A percentile compares a stretch with the other conserved stretches of the same genome.
Conservation (phyloP, 2,113 vertebrate genomes). For the Nesoenas mayeri region DNA sequence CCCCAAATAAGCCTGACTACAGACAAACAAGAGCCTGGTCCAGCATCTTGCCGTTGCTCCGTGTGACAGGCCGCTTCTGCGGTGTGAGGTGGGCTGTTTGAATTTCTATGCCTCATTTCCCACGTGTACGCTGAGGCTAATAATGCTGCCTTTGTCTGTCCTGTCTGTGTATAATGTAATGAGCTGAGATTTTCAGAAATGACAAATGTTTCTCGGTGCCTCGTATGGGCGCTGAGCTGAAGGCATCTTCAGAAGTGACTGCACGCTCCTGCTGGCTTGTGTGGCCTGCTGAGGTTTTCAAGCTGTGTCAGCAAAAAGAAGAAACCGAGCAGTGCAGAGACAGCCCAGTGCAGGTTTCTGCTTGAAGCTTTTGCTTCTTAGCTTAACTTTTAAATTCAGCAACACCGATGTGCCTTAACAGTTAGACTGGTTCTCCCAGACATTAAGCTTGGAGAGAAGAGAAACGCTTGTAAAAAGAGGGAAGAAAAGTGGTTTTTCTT, state of each 20-base stretch:
- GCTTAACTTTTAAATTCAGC: not conserved
- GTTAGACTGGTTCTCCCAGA: not conserved
- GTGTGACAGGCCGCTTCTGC: not conserved
- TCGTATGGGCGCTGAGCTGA: not conserved
- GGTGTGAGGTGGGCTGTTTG: not conserved
- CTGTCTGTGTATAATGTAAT: slow-evolving; percentile 18
- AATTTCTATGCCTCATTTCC: slow-evolving; percentile 49
- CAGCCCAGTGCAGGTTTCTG: not conserved
- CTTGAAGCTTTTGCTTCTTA: not conserved
- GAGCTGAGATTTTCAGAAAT: slow-evolving; percentile 35
- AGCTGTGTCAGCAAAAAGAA: not conserved
- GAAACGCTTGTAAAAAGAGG: not conserved
- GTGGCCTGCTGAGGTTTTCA: not conserved
- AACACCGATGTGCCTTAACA: rapidly evolving
- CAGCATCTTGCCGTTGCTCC: not conserved
- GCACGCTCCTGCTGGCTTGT: not conserved
- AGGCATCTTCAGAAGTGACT: not conserved
- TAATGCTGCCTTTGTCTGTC: slow-evolving; percentile 48
- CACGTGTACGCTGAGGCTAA: slow-evolving; percentile 6
- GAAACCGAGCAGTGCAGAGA: not conserved
- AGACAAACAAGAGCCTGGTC: not conserved
- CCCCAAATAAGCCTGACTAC: not conserved
- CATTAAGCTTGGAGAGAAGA: not conserved
- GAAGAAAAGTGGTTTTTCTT: not conserved
- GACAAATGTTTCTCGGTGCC: not conserved